A percentile compares a stretch with the other conserved stretches of the same genome.
Evolutionary conservation across 2,797 vertebrate genomes (phyloP).

Genomic region (Todus mexicanus): DNA sequence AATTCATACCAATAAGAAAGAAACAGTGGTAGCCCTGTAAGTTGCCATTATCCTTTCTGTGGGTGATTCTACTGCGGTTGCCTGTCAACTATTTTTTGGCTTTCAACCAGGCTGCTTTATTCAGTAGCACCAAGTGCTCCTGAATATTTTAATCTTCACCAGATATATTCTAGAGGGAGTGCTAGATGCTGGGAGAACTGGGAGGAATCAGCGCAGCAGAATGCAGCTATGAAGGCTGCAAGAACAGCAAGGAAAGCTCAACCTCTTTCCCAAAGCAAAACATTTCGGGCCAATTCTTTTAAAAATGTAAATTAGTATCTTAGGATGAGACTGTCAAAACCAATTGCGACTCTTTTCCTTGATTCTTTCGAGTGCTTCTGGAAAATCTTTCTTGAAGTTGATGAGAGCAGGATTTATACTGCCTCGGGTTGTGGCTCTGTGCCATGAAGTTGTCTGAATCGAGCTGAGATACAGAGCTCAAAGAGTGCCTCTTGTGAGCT

Average conservation of each 20-base stretch:
- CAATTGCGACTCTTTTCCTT: background rate
- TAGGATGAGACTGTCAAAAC: conserved; percentile 1
- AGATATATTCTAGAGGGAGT: background rate
- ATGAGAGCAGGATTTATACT: conserved; percentile 1
- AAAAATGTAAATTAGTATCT: background rate
- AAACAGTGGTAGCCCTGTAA: background rate
- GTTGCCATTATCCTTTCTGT: background rate
- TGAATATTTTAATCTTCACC: background rate
- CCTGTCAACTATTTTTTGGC: background rate
- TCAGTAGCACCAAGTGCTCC: background rate
- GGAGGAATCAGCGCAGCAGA: background rate
- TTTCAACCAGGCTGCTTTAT: background rate
- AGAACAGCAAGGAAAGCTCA: background rate
- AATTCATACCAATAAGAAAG: background rate
- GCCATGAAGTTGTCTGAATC: conserved; percentile 20
- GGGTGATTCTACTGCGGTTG: background rate
- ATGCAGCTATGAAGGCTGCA: background rate
- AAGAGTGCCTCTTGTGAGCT: conserved; percentile 18
- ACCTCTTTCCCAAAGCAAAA: background rate
- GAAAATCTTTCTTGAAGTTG: conserved; percentile 24
- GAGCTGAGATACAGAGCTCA: conserved; percentile 21
- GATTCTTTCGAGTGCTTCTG: conserved; percentile 23
- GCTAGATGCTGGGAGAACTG: background rate
- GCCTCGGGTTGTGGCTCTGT: conserved; percentile 52
- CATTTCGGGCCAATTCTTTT: background rate